Evolutionary conservation across 2,113 vertebrate genomes (phyloP).

Genomic region (Limnothrissa miodon): DNA sequence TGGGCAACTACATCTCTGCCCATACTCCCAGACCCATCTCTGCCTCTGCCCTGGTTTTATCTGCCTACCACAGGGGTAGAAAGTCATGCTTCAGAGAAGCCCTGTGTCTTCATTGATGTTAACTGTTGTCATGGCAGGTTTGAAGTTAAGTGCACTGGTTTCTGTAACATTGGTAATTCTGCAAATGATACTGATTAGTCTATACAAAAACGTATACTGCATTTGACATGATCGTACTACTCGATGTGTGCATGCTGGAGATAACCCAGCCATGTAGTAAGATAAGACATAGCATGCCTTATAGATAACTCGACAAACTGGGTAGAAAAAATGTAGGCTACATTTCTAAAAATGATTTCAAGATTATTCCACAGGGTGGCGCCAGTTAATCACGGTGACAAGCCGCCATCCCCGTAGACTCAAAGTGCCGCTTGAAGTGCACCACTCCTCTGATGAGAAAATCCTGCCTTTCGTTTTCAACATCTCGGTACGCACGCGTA

Average conservation of each 20-base stretch:
- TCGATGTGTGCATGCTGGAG: background rate
- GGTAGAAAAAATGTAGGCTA: background rate
- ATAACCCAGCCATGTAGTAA: conserved; percentile 1
- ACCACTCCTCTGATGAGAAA: conserved; percentile 37
- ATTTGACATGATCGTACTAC: background rate
- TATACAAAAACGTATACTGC: background rate
- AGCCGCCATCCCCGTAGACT: conserved; percentile 18
- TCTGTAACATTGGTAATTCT: background rate
- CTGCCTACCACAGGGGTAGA: background rate
- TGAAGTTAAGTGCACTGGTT: background rate
- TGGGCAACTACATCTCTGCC: background rate
- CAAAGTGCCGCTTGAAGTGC: conserved; percentile 31
- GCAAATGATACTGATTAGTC: background rate
- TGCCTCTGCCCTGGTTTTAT: background rate
- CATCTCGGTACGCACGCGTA: conserved; percentile 31
- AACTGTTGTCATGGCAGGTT: background rate
- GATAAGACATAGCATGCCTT: background rate
- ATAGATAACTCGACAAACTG: background rate
- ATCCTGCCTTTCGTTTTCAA: conserved; percentile 32
- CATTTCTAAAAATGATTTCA: background rate
- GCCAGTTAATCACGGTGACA: conserved; percentile 17
- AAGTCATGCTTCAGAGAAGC: background rate
- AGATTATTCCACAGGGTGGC: conserved; percentile 19
- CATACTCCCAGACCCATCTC: background rate
- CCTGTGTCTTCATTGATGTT: background rate